Evolutionary conservation across 2,797 vertebrate species (phyloP), one percentile per base, ranked within the genome.

Genomic region (Pseudomugil tenellus): DNA sequence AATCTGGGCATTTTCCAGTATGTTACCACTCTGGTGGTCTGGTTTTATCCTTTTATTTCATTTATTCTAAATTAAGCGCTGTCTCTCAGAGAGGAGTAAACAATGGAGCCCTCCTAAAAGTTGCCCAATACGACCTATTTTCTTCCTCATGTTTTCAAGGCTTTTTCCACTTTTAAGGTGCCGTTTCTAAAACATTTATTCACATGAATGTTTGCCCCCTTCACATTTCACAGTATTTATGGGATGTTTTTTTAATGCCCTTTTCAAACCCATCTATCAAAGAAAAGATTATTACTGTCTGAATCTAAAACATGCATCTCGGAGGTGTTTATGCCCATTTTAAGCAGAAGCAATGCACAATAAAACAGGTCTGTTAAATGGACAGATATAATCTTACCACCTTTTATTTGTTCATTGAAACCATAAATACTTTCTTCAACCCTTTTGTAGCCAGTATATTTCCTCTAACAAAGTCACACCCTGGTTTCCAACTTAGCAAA

Each of bases 11-110:
- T 23, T 23, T 43, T 25, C 32, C 34, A 31, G 26, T 23, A 12
- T 63, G 62, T 58, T n/a, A 9, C 35, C 28, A 48, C 0, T 71
- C 16, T 37, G 43, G 43, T 60, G 26, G 26, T 43, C 66, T 35
- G 29, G 13, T 64, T 67, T 72, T 71, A 28, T 69, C 63, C 56
- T 58, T 61, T 25, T 23, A 8, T 16, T 41, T 74, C 31, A 0
- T 49, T 57, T 39, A 3, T 43, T n/a, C 10, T 60, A 12, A 29
- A 77, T 66, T 43, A 54, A 84, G 56, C 37, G 51, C 32, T 5
- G 58, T 2, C 51, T 19, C 60, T 3, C 34, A 35, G 0, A 52
- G 14, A 39, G 26, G 3, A 6, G 13, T 4, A 21, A 34, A 56
- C 49, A 56, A 56, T 21, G 5, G 29, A 9, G 31, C 31, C 54